These are phyloP conservation scores for Stegodyphus mimosarum DNA, from an alignment of 1,140 invertebrate genomes.

Conservation along the genomic window DNA sequence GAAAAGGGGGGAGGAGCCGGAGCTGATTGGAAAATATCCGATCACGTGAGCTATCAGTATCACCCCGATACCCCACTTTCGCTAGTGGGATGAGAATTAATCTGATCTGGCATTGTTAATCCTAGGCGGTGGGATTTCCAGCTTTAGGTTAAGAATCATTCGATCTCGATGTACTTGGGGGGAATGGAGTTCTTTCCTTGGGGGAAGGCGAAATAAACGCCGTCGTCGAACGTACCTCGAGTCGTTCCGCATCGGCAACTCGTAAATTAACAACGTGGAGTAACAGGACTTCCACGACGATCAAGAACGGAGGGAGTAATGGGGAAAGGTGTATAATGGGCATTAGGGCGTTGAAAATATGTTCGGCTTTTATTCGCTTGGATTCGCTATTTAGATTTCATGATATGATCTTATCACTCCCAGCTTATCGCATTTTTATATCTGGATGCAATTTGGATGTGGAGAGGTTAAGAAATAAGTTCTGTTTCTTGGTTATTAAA, in stretches of 20 bases:
- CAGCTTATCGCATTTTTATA: too few species aligned
- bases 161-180: background rate
- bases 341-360: too few species aligned
- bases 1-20: background rate
- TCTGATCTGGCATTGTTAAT: slow-evolving; percentile 50
- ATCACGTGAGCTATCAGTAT: slow-evolving; percentile 25
- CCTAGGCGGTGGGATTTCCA: slow-evolving; percentile 5
- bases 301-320: too few species aligned
- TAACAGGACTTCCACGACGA: too few species aligned
- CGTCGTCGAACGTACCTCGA: background rate
- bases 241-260: background rate
- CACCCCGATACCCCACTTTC: background rate
- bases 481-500: too few species aligned
- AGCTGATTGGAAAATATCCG: slow-evolving; percentile 47
- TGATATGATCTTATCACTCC: too few species aligned
- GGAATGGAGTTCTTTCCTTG: background rate
- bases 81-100: slow-evolving; percentile 14
- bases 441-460: too few species aligned
- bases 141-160: slow-evolving; percentile 31
- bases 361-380: too few species aligned
- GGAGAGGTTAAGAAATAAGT: too few species aligned
- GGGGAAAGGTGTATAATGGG: too few species aligned
- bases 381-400: too few species aligned
- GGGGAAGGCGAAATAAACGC: background rate
- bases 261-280: too few species aligned